Evolutionary conservation across 2,797 vertebrate genomes (phyloP), one percentile per base, ranked within the genome.

Genomic region (Danio jaintianensis): DNA sequence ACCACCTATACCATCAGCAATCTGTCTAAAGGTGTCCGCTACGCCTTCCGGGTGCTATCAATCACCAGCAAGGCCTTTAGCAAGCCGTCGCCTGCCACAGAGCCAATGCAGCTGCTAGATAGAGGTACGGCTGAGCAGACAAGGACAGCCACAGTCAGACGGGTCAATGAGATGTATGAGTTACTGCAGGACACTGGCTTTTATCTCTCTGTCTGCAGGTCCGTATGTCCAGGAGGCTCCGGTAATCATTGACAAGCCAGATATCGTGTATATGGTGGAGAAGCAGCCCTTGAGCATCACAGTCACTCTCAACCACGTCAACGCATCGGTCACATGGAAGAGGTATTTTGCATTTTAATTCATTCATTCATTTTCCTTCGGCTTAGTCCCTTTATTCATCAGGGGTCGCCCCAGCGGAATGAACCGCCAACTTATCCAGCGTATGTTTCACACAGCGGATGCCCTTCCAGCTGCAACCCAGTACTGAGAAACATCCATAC

Each of bases 251-350:
- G 98, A 99, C 88, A 98, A 96, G 82, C 97, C 97, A 1, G 98
- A 99, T 0, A 72, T 96, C 5, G 94, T 99, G 4, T 95, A 96
- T 29, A 94, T 97, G 82, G 97, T 97, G 83, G 97, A 99, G 90
- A 96, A 96, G 85, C 96, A 97, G 87, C 93, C 95, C 0, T 90
- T 95, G 79, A 94, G 90, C 15, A 90, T 98, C 84, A 95, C 94
- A 0, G 74, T 98, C 85, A 98, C 96, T 29, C 94, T 99, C 79
- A 99, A 98, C 86, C 97, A 99, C 0, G 97, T 99, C 85, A 96
- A 96, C 36, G 94, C 96, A 62, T 89, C 92, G 0, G 92, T 97
- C 86, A 88, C 92, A 81, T 99, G 98, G 98, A 97, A 95, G 87
- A 97, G 96, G 98, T 97, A 55, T 38, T 53, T 55, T 20, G 59